Evolutionary conservation across 2,888 invertebrate species (phyloP), one percentile per base, ranked within the genome.

Genomic region (Drosophila trichaetosa): DNA sequence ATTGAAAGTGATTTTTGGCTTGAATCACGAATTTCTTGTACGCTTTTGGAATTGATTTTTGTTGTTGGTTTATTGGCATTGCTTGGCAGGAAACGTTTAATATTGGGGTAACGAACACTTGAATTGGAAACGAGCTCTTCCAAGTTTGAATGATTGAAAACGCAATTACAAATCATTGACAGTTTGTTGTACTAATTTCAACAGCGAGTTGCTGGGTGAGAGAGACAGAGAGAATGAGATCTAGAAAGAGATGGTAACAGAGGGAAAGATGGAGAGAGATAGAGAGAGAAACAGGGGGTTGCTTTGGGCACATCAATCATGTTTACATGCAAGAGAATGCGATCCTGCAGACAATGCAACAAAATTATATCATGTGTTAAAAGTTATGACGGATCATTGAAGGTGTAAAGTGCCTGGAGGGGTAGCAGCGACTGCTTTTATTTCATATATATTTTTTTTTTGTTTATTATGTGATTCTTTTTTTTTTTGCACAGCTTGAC

Each of bases 361-460:
- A 78, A 87, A 86, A 90, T 89, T 76, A 88, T 90, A 89, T 90
- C 88, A 87, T 90, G 90, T 87, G 88, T 87, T 89, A 90, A 88
- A 90, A 89, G 91, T 90, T 87, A 87, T 90, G 87, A 87, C 90
- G 88, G 87, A 87, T 87, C 90, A 82, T 90, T 91, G 81, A 83
- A 90, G 89, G 87, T 90, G 87, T 90, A 87, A 87, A 90, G 88
- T 90, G 83, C 73, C 72, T 67, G 70, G 80, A 87, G 87, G 73
- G 69, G 65, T 68, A 69, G 71, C 84, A 79, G 27, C 60, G 68
- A 64, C 67, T 54, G 33, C 66, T 69, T 60, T 73, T 65, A 49
- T 48, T 40, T 75, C 8, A 46, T 24, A 24, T 24, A 4, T 2
- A 27, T 27, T 4, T 24, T 4, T 24, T 46, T 46, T 46, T 16